Conservation (phyloP, 2,113 vertebrate genomes). For the Halcyon senegalensis region DNA sequence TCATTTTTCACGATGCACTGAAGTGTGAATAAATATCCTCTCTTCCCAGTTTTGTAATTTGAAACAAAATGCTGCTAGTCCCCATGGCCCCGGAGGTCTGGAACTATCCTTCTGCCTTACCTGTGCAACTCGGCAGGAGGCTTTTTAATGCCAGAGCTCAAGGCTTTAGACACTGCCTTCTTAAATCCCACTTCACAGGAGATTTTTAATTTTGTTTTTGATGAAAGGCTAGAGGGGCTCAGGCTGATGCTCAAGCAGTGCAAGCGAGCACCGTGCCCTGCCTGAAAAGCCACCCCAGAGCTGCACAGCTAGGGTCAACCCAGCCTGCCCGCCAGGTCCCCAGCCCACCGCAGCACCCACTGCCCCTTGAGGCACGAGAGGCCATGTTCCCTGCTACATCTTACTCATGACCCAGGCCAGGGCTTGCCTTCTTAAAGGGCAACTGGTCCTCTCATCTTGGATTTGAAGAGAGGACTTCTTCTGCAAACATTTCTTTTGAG, state of each 20-base stretch:
- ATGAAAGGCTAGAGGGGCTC: not conserved
- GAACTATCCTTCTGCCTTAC: not conserved
- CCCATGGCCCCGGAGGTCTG: not conserved
- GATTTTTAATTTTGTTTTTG: not conserved
- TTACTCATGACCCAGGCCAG: not conserved
- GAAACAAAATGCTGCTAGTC: accelerated
- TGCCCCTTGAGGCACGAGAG: not conserved
- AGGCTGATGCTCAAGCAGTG: not conserved
- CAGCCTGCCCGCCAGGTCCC: accelerated
- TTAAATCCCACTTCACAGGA: not conserved
- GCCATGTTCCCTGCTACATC: accelerated
- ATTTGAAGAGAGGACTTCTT: not conserved
- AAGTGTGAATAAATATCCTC: not conserved
- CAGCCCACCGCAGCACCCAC: no score
- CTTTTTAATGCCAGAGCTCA: not conserved
- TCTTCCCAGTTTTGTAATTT: not conserved
- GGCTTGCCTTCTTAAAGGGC: not conserved
- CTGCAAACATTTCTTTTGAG: not conserved
- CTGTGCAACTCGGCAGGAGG: not conserved
- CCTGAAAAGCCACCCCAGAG: not conserved
- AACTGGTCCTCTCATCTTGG: not conserved
- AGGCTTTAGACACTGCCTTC: not conserved
- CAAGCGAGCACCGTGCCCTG: accelerated
- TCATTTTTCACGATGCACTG: not conserved
- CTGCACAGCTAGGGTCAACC: accelerated